phyloP scores from a whole-genome alignment of 2,888 invertebrate species.

The Brachyptera putata region DNA sequence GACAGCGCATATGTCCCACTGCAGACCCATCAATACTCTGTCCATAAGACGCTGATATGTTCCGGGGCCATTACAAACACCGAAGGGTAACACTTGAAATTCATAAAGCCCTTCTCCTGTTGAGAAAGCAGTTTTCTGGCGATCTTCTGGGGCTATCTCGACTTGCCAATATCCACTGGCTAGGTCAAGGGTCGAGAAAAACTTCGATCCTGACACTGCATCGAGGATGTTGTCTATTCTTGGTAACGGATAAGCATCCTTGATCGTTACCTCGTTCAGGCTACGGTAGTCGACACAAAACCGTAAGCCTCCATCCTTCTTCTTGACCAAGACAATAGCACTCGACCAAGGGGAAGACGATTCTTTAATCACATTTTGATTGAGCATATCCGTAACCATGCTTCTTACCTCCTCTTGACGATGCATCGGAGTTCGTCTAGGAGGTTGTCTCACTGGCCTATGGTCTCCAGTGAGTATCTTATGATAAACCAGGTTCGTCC shows the following conservation, averaged over 20 bases:
- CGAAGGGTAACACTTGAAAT: background rate
- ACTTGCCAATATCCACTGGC: background rate
- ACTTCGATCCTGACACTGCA: background rate
- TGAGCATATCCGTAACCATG: too few species aligned
- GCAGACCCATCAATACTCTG: background rate
- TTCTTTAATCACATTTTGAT: too few species aligned
- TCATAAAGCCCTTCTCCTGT: background rate
- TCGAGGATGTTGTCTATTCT: background rate
- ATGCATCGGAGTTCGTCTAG: too few species aligned
- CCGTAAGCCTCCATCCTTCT: background rate
- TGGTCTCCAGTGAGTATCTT: too few species aligned
- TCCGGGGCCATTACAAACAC: background rate
- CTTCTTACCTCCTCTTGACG: too few species aligned
- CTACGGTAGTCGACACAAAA: background rate
- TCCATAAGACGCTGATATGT: conserved; percentile 6
- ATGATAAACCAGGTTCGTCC: too few species aligned
- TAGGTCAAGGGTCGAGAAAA: background rate
- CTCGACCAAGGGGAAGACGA: too few species aligned
- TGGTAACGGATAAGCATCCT: conserved; percentile 9
- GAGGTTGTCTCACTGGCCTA: too few species aligned
- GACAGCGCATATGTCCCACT: background rate
- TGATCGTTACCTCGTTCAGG: background rate
- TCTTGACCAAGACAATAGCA: background rate
- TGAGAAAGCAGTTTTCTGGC: background rate
- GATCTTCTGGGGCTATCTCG: background rate